Evolutionary conservation across 2,113 vertebrate genomes (phyloP), one percentile per base, ranked within the genome.

Genomic region (Centrocercus urophasianus): DNA sequence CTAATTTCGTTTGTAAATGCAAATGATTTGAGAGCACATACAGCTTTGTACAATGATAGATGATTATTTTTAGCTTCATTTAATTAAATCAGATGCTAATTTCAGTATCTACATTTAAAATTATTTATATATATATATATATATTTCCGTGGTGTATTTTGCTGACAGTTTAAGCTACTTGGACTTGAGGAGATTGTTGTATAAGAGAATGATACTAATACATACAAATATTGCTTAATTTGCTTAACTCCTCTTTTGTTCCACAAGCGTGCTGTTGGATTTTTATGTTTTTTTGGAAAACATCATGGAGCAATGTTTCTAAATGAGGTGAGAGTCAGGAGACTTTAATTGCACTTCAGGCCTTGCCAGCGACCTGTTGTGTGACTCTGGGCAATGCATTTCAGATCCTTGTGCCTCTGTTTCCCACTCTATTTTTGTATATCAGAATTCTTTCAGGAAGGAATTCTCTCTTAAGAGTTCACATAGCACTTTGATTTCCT

Each of bases 81-180:
- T 89, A 86, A 70, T 94, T 91, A 90, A 89, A 83, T 89, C 25
- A 32, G 78, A 64, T 96, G 42, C 42, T 92, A 86, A 45, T 83
- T 96, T 91, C 50, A 83, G 40, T 91, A 88, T 54, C 38, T 61
- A 10, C 10, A 13, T 2, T 64, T 40, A 5, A 64, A 64, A 43
- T 16, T 15, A 11, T 50, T 50, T 13, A 12, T 48, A 4, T 38
- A 24, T 48, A 11, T 50, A 50, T 18, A 42, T 20, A 22, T 52
- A 13, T 13, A 48, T 96, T 65, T 89, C 42, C 34, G 38, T 82
- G 27, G 19, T 84, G 48, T 42, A 86, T 43, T 40, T 43, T 40
- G 59, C 43, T 54, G 96, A 89, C 86, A 81, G 79, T 32, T 71
- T 11, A 48, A 59, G 36, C 61, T 85, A 25, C 19, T 77, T 36